These are phyloP conservation scores for Drosophila cyrtoloma DNA, from an alignment of 2,888 invertebrate species.

Conservation along the genomic window DNA sequence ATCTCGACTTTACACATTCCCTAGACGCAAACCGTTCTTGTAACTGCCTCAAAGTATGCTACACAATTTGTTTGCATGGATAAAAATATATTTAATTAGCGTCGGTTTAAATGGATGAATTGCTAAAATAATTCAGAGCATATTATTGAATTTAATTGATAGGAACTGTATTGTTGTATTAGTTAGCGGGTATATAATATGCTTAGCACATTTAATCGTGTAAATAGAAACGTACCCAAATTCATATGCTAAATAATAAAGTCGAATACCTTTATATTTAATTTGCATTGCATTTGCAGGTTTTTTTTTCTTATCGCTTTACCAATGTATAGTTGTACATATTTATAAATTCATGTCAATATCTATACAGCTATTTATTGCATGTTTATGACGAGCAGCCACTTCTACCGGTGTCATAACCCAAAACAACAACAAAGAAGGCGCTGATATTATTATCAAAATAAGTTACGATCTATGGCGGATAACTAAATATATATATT, in stretches of 20 bases:
- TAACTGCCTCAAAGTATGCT: conserved; percentile 23
- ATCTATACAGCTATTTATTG: conserved; percentile 28
- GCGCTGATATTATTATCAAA: conserved; percentile 28
- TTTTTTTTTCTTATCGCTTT: conserved; percentile 28
- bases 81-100: not conserved
- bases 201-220: conserved; percentile 27
- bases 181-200: conserved; percentile 13
- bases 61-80: not conserved
- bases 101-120: not conserved
- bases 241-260: conserved; percentile 2
- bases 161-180: not conserved
- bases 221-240: conserved; percentile 8
- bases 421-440: conserved; percentile 13
- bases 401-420: conserved; percentile 9
- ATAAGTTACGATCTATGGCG: conserved; percentile 15
- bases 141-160: conserved; percentile 24
- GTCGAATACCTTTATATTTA: not conserved
- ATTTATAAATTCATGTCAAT: conserved; percentile 8
- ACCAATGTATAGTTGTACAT: conserved; percentile 24
- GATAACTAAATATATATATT: conserved; percentile 10
- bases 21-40: not conserved
- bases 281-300: conserved; percentile 31
- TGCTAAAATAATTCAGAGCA: not conserved
- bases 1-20: not conserved
- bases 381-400: conserved; percentile 18